These are phyloP conservation scores for Galendromus occidentalis DNA, from an alignment of 1,140 invertebrate genomes.

Conservation along the genomic window DNA sequence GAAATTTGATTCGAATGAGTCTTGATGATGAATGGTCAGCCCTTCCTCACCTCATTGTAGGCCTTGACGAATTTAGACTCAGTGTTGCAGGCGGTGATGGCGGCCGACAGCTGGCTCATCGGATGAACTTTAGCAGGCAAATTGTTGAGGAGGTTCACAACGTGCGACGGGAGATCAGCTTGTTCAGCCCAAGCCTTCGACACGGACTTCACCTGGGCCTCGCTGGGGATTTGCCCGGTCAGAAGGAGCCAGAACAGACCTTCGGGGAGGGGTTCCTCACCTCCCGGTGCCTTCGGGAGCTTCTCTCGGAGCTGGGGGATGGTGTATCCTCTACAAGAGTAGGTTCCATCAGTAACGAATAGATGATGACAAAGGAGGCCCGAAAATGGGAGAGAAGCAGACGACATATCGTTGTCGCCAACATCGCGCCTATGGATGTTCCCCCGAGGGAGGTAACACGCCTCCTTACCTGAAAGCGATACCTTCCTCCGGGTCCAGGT, in stretches of 20 bases:
- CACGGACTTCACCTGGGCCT: conserved; percentile 40
- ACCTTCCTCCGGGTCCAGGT: conserved; percentile 38
- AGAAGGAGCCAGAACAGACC: conserved; percentile 39
- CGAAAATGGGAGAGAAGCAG: background rate
- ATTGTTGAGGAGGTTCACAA: conserved; percentile 82
- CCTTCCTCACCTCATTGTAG: conserved; percentile 29
- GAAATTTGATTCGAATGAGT: no score
- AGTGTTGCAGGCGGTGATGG: conserved; percentile 37
- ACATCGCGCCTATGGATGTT: background rate
- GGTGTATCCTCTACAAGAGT: conserved; percentile 31
- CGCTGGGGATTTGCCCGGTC: conserved; percentile 36
- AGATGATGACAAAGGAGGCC: background rate
- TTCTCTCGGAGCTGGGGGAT: conserved; percentile 38
- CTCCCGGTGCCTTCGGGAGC: conserved; percentile 34
- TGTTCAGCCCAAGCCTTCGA: conserved; percentile 78
- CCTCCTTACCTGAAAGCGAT: conserved; percentile 32
- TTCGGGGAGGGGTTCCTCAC: conserved; percentile 37
- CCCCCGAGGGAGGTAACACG: background rate
- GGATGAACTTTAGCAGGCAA: conserved; percentile 64
- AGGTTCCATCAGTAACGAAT: background rate
- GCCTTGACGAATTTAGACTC: conserved; percentile 40
- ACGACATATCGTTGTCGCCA: background rate
- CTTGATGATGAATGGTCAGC: no score
- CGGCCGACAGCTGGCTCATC: conserved; percentile 39
- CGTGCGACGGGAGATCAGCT: conserved; percentile 70